Evolutionary conservation across 2,113 vertebrate genomes (phyloP).

Genomic region (Otocyon megalotis): DNA sequence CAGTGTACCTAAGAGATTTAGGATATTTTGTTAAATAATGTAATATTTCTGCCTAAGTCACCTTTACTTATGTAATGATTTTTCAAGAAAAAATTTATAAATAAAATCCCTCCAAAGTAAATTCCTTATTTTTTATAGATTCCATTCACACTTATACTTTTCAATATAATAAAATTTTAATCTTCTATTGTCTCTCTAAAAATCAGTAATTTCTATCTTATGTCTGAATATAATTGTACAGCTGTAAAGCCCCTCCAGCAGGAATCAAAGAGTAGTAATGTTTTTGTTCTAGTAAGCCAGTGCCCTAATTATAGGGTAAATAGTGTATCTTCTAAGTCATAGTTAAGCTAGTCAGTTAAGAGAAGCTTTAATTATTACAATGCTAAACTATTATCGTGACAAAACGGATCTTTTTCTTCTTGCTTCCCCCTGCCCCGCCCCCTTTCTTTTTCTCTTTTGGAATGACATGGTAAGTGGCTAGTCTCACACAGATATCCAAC

Average conservation of each 20-base stretch:
- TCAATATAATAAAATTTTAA: slow-evolving; percentile 18
- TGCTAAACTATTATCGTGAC: slow-evolving; percentile 89
- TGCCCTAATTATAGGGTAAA: slow-evolving; percentile 90
- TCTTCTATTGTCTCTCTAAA: background rate
- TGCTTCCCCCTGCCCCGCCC: background rate
- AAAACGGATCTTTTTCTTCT: slow-evolving; percentile 81
- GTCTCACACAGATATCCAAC: slow-evolving; percentile 67
- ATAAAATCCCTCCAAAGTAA: background rate
- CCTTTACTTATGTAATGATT: slow-evolving; percentile 2
- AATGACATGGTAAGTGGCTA: slow-evolving; percentile 80
- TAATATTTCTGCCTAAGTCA: slow-evolving; percentile 34
- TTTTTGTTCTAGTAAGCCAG: slow-evolving; percentile 86
- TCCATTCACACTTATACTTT: background rate
- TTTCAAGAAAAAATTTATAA: background rate
- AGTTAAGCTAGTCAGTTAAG: slow-evolving; percentile 88
- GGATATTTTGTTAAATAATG: slow-evolving; percentile 48
- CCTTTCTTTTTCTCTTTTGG: slow-evolving; percentile 74
- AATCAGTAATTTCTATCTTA: background rate
- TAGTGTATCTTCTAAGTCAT: slow-evolving; percentile 86
- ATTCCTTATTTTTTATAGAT: slow-evolving; percentile 2
- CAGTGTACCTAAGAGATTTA: background rate
- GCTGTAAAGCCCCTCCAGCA: slow-evolving; percentile 76
- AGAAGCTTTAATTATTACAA: slow-evolving; percentile 93
- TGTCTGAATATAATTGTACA: slow-evolving; percentile 70
- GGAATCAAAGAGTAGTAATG: slow-evolving; percentile 70